Base-by-base conservation (phyloP, 92 coral and sea anemone species). In the Zoanthus sociatus region DNA sequence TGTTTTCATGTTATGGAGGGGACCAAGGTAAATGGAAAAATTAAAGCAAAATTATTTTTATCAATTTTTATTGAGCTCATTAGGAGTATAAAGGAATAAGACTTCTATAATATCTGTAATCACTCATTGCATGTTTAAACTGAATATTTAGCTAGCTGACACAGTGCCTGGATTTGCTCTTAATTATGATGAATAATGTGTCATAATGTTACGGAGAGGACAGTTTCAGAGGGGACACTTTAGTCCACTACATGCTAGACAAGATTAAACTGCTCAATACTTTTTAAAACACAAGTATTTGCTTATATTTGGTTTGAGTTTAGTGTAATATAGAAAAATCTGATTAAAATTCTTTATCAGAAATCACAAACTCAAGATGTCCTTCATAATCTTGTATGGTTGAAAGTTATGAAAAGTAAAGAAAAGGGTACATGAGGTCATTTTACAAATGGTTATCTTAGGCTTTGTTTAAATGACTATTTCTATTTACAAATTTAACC, bases 1-100 rank as follows among this genome's bases (percentile, higher is more conserved):
- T 53, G 58, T 53, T 58, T 58, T 21, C 66, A 58, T 58, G 66
- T 9, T 58, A 58, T 18, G 66, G 66, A 58, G 66, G 66, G 66
- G 66, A 58, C 66, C 66, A 58, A 58, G 66, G n/a, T 58, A 58
- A 58, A 58, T 58, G 66, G n/a, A 58, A 58, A 58, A 58, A 58
- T 58, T 14, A 58, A 58, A 58, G 66, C 66, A 58, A 58, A 58
- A 58, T 58, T 11, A 58, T 58, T 58, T 11, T 58, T 18, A 58
- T 58, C 66, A 58, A 11, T 58, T 58, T 58, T 58, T 58, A 58
- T 58, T 58, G 66, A 58, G 66, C 66, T 58, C n/a, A 14, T 26
- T 26, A 58, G 66, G 66, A 58, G 66, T 58, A 11, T 11, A 14
- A 58, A 58, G 66, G 21, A 61, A 61, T 61, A 16, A 61, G 68